Evolutionary conservation across 2,797 vertebrate genomes (phyloP), one percentile per base, ranked within the genome.

Genomic region (Typhlichthys eigenmanni): DNA sequence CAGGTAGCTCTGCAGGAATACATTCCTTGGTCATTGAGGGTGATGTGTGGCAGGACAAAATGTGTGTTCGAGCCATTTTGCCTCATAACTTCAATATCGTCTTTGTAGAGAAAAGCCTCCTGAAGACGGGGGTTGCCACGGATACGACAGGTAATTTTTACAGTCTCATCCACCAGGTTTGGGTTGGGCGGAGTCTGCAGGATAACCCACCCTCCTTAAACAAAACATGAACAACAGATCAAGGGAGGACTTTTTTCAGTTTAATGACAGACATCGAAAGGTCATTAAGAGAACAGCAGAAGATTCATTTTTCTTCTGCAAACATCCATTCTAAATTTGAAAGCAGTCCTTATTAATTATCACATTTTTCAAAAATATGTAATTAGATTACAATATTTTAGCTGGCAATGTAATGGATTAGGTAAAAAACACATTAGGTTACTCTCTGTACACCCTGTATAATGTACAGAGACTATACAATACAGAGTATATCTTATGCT

Each of bases 1-100:
- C 91, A 93, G 9, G 87, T 87, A 0, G 82, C 89, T 17, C 84
- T 84, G 55, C 92, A 93, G 13, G 81, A 84, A 69, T 93, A 92
- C 10, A 38, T 43, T 1, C 90, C 92, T 5, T 10, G 3, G 48
- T 92, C 77, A 8, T 61, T 7, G 1, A 81, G 45, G 2, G n/a
- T 78, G 60, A 89, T 4, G 14, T 62, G 50, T 62, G 8, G 45
- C 53, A 92, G 56, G 38, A 43, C 0, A 19, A 92, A 62, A 12
- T 68, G 2, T 47, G 63, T 52, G 24, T 43, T 54, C 4, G 0
- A 7, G 6, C 51, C 64, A 0, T 1, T 51, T 64, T 74, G 79
- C 47, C 48, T 84, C 68, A 59, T 63, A 10, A 91, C 56, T 74
- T 87, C 79, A 29, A 70, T 0, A 0, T 66, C 78, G 14, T 88